These are phyloP conservation scores for Gymnorhina tibicen DNA, from an alignment of 2,113 vertebrate species.

Conservation along the genomic window DNA sequence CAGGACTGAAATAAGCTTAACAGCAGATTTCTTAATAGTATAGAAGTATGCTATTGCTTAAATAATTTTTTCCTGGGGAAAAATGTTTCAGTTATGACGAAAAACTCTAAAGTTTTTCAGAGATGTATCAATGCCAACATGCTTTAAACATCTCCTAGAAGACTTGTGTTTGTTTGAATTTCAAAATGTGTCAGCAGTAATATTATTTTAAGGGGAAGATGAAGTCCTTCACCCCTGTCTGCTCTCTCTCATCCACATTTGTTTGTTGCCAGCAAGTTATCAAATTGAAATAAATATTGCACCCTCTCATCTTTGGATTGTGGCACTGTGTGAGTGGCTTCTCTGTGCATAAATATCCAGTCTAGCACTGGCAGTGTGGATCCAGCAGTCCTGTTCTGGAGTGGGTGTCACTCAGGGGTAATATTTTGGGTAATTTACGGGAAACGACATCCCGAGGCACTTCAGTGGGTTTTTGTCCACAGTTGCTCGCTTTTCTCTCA, in stretches of 20 bases:
- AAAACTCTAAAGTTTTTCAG: neutral
- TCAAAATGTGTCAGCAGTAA: neutral
- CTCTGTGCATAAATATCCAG: neutral
- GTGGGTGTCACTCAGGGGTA: neutral
- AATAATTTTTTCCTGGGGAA: neutral
- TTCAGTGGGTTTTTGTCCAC: neutral
- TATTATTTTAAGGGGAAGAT: neutral
- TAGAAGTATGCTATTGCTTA: neutral
- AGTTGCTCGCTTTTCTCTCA: neutral
- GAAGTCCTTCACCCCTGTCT: neutral
- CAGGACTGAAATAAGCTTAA: neutral
- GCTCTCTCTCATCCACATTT: neutral
- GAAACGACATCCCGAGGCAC: rapidly evolving
- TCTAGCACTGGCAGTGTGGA: neutral
- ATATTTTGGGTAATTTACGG: neutral
- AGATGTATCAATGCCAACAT: neutral
- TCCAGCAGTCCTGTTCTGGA: neutral
- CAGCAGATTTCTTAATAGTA: neutral
- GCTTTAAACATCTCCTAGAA: neutral
- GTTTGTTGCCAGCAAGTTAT: neutral
- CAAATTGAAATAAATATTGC: neutral
- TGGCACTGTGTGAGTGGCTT: neutral
- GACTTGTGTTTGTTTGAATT: neutral
- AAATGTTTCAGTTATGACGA: neutral
- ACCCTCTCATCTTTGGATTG: neutral